A percentile compares a stretch with the other conserved stretches of the same genome.
These are phyloP conservation scores for Drosophila ambigua DNA, from an alignment of 1,140 invertebrate genomes.

Conservation along the genomic window DNA sequence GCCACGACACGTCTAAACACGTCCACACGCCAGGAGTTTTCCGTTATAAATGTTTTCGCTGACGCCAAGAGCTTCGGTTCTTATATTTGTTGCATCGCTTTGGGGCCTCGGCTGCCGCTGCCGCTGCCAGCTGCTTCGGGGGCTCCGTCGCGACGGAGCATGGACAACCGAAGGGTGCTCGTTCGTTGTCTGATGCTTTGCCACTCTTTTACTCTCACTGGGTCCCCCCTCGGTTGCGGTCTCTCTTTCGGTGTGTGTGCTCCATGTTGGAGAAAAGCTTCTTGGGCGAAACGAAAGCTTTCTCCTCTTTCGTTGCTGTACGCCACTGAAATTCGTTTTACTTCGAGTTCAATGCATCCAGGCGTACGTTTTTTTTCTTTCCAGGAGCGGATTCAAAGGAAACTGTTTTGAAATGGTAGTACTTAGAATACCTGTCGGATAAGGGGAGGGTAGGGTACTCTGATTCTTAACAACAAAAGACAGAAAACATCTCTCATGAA, in stretches of 20 bases:
- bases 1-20: slow-evolving; percentile 44
- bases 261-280: slow-evolving; percentile 69
- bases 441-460: too few species aligned
- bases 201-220: slow-evolving; percentile 10
- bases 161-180: slow-evolving; percentile 52
- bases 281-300: slow-evolving; percentile 43
- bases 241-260: slow-evolving; percentile 2
- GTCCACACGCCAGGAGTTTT: slow-evolving; percentile 65
- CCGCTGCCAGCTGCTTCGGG: too few species aligned
- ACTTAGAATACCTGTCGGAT: too few species aligned
- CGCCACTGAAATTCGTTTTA: slow-evolving; percentile 11
- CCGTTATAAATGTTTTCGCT: slow-evolving; percentile 71
- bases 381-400: slow-evolving; percentile 37
- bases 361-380: slow-evolving; percentile 10
- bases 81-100: slow-evolving; percentile 68
- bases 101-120: too few species aligned
- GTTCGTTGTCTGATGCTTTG: slow-evolving; percentile 34
- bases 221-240: neutral
- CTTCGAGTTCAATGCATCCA: slow-evolving; percentile 58
- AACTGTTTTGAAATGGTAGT: neutral
- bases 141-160: slow-evolving; percentile 30
- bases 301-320: slow-evolving; percentile 20
- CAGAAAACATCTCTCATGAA: too few species aligned
- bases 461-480: too few species aligned
- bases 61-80: slow-evolving; percentile 54